Conservation (phyloP, 2,797 vertebrate species). For the Urosaurus nigricauda region DNA sequence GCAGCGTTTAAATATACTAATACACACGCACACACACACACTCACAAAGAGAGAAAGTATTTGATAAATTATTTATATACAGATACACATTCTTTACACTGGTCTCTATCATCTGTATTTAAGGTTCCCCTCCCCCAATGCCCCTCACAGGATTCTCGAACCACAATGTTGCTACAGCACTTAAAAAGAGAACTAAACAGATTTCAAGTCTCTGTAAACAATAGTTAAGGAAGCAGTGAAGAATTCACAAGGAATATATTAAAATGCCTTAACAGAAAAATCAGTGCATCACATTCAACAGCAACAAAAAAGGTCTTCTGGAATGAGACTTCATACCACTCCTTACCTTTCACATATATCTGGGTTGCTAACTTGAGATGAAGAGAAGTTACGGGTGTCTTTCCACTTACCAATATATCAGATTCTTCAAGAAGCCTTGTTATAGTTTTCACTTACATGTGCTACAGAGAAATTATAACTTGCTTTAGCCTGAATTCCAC, state of each 20-base stretch:
- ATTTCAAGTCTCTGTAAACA: constrained; percentile 84
- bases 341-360: constrained; percentile 71
- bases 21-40: constrained; percentile 72
- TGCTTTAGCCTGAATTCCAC: constrained; percentile 52
- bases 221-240: constrained; percentile 81
- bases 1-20: constrained; percentile 89
- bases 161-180: constrained; percentile 82
- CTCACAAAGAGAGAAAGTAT: constrained; percentile 76
- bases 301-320: constrained; percentile 70
- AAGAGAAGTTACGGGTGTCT: constrained; percentile 61
- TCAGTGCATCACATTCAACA: constrained; percentile 89
- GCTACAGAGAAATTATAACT: constrained; percentile 62
- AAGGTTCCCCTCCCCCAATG: constrained; percentile 64
- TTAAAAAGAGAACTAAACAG: constrained; percentile 76
- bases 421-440: constrained; percentile 50
- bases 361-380: constrained; percentile 68
- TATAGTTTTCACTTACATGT: constrained; percentile 61
- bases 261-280: constrained; percentile 79
- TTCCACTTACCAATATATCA: constrained; percentile 57
- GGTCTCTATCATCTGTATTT: constrained; percentile 78
- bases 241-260: constrained; percentile 76
- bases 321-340: constrained; percentile 73
- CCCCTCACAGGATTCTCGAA: constrained; percentile 81
- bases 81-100: constrained; percentile 95
- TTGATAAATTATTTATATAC: constrained; percentile 90